Conservation (phyloP, 2,113 vertebrate genomes). For the Hystrix brachyura region DNA sequence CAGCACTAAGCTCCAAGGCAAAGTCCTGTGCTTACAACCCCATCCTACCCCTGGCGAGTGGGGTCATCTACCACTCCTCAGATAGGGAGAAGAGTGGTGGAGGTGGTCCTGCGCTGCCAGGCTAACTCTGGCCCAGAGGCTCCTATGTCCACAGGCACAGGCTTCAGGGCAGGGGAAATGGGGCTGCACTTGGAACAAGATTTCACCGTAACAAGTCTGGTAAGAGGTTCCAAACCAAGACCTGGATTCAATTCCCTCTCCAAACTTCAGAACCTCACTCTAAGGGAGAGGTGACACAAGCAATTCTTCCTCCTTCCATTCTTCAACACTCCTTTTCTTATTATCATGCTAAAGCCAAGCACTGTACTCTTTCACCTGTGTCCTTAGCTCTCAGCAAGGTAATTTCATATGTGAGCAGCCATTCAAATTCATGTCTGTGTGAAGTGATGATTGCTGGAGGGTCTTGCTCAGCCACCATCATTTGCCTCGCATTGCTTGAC, state of each 20-base stretch:
- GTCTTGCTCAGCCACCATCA: neutral
- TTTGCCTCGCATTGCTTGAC: neutral
- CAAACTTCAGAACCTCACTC: neutral
- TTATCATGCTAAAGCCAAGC: neutral
- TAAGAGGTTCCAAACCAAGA: neutral
- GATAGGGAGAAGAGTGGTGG: too few species aligned
- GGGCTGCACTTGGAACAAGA: too few species aligned
- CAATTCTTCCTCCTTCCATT: neutral
- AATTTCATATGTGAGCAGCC: neutral
- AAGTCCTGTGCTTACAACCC: neutral
- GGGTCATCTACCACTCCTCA: neutral
- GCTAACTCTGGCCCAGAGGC: too few species aligned
- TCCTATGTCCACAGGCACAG: neutral
- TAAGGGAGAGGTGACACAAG: neutral
- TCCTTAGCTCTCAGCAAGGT: neutral
- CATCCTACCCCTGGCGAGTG: too few species aligned
- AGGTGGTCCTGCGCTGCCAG: neutral
- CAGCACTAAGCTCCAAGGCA: neutral
- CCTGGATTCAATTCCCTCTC: neutral
- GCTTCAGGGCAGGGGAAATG: neutral
- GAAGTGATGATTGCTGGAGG: neutral
- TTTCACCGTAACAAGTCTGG: neutral
- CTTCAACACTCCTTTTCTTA: neutral
- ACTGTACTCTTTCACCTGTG: neutral
- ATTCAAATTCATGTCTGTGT: neutral